These are phyloP conservation scores for Todus mexicanus DNA, from an alignment of 2,797 vertebrate genomes.

Conservation along the genomic window DNA sequence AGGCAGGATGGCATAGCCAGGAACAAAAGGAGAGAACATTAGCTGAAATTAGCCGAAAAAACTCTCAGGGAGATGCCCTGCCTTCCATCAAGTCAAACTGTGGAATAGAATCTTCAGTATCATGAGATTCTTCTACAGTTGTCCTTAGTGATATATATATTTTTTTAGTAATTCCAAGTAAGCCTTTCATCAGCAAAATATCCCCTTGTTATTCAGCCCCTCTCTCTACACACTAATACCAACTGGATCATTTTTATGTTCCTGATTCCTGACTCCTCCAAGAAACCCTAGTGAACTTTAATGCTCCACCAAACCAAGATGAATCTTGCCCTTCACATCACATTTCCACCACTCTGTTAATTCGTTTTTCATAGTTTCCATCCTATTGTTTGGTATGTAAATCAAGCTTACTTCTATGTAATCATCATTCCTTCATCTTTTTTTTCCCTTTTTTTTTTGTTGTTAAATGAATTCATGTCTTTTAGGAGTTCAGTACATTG, in stretches of 20 bases:
- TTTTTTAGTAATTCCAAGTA: not conserved
- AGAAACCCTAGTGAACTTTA: not conserved
- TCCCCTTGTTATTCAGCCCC: not conserved
- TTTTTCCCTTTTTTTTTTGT: not conserved
- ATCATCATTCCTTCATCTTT: not conserved
- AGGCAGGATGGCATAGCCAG: not conserved
- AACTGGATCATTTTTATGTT: not conserved
- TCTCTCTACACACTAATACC: not conserved
- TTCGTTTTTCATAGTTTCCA: not conserved
- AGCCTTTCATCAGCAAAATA: not conserved
- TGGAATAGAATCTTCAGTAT: not conserved
- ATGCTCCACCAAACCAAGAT: not conserved
- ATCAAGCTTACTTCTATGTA: not conserved
- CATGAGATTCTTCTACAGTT: not conserved
- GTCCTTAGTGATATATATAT: not conserved
- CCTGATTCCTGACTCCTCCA: not conserved
- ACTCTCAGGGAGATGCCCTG: not conserved
- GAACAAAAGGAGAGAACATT: not conserved
- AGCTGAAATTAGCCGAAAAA: not conserved
- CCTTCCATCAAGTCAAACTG: not conserved
- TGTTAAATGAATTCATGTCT: not conserved
- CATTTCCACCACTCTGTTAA: not conserved
- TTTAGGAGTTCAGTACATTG: not conserved
- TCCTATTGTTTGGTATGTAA: not conserved
- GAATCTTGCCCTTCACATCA: not conserved